Evolutionary conservation across 2,888 invertebrate species (phyloP), one percentile per base, ranked within the genome.

Genomic region (Drosophila atroscutellata): DNA sequence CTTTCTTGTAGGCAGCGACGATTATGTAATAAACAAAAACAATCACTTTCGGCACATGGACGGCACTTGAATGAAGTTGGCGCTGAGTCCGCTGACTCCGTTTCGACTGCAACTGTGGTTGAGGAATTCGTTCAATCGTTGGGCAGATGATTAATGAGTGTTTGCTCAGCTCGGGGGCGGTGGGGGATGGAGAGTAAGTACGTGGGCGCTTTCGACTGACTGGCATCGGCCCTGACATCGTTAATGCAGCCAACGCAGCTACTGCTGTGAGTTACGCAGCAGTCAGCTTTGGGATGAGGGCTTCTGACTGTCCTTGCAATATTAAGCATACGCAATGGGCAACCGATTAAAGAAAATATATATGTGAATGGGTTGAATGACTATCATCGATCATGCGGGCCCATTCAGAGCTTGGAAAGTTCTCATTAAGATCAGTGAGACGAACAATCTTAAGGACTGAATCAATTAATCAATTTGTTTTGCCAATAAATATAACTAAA

Each of bases 401-500:
- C 18, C 45, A 52, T 45, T 36, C 30, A 28, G 47, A 42, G 51
- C 59, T 26, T 6, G 67, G 34, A 61, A 62, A 59, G 72, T 77
- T 81, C 81, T 58, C 66, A 63, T 56, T 62, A 50, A 42, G 64
- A 52, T 59, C 50, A 30, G 26, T 32, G 54, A 72, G 72, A 55
- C 64, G 49, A 72, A 62, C 57, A 66, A 65, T 72, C 62, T 72
- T 69, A 62, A 73, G 66, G 50, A 54, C 68, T 28, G 51, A 65
- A 77, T 65, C 77, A 83, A 86, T 89, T 80, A 83, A 89, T 83
- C 85, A 89, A 87, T 87, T 86, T 90, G 86, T 86, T 83, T 81
- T 85, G 83, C 89, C 79, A 89, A 89, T 89, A 90, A 80, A 80
- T 76, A 72, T 61, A 72, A 73, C 87, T 81, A 77, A 86, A 86